Conservation (phyloP, 2,797 vertebrate species). For the Sebastes vulpes region DNA sequence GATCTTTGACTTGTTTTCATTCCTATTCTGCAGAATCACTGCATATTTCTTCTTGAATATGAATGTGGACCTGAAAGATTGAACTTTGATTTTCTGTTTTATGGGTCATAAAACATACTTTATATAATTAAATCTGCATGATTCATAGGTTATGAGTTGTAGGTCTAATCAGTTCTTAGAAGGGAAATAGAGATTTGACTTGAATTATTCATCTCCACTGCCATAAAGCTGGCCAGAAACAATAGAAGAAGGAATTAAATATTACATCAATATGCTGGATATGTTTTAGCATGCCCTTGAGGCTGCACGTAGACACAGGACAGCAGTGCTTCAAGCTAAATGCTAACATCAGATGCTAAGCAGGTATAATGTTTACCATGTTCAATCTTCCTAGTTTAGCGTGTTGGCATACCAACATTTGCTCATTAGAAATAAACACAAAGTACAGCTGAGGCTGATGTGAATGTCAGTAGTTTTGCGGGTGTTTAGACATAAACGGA, state of each 20-base stretch:
- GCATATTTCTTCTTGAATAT: background rate
- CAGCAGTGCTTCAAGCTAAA: background rate
- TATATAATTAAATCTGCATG: conserved; percentile 10
- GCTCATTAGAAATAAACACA: background rate
- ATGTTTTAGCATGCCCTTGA: background rate
- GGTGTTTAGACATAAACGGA: background rate
- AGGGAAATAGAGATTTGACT: background rate
- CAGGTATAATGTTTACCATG: background rate
- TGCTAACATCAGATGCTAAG: background rate
- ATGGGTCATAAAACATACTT: background rate
- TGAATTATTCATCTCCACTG: conserved; percentile 24
- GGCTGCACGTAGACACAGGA: background rate
- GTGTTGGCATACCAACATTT: background rate
- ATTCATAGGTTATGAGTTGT: conserved; percentile 11
- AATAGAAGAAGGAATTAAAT: conserved; percentile 4
- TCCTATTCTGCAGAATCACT: background rate
- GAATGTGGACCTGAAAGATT: background rate
- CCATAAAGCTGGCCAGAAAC: conserved; percentile 9
- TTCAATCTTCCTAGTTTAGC: background rate
- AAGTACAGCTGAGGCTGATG: background rate
- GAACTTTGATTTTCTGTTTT: conserved; percentile 10
- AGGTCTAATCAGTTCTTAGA: background rate
- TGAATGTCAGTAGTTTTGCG: background rate
- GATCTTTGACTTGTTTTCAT: conserved; percentile 31
- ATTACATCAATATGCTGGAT: background rate